These are phyloP conservation scores for Microplitis deprimator DNA, from an alignment of 2,888 invertebrate genomes.

Conservation along the genomic window DNA sequence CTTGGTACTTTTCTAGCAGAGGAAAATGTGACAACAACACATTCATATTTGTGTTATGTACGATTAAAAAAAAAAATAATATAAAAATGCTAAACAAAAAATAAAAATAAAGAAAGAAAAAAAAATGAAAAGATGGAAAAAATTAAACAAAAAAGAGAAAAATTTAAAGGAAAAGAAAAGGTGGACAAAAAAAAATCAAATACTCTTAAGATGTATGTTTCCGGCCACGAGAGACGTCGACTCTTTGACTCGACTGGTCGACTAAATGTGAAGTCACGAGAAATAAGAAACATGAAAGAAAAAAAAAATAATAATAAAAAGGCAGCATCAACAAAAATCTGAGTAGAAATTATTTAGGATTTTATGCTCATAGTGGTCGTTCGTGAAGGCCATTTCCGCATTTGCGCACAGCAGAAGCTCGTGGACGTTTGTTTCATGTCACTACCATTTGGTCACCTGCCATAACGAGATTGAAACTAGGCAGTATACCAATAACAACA, in stretches of 20 bases:
- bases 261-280: not conserved
- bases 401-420: slow-evolving; percentile 3
- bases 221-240: slow-evolving; percentile 35
- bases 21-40: slow-evolving; percentile 28
- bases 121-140: slow-evolving; percentile 17
- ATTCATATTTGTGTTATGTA: slow-evolving; percentile 13
- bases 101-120: slow-evolving; percentile 6
- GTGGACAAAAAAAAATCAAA: slow-evolving; percentile 17
- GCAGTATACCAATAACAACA: not conserved
- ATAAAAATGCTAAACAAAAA: not conserved
- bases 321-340: slow-evolving; percentile 5
- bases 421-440: slow-evolving; percentile 12
- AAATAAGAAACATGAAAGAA: slow-evolving; percentile 9
- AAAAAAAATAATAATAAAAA: not conserved
- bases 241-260: slow-evolving; percentile 31
- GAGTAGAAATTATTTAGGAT: slow-evolving; percentile 23
- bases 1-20: not conserved
- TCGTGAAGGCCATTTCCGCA: slow-evolving; percentile 7
- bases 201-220: slow-evolving; percentile 27
- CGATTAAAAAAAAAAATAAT: slow-evolving; percentile 23
- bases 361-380: slow-evolving; percentile 20
- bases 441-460: not conserved
- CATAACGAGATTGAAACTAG: not conserved
- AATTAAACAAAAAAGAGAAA: slow-evolving; percentile 20
- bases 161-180: slow-evolving; percentile 19